phyloP scores from a whole-genome alignment of 2,113 vertebrate species.

The Rallus limicola region DNA sequence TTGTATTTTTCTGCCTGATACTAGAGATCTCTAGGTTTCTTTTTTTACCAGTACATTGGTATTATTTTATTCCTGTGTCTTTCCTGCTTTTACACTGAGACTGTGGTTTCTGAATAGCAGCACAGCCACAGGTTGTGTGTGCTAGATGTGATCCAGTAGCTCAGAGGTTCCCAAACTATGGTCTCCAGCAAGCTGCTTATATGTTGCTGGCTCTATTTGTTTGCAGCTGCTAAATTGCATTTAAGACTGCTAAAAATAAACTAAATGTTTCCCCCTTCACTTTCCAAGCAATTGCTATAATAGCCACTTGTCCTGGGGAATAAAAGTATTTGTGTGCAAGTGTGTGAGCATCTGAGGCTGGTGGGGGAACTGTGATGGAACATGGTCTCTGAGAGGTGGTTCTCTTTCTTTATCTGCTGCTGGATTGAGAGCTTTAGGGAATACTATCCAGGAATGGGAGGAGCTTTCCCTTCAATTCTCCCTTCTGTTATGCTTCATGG shows the following conservation, averaged over 20 bases:
- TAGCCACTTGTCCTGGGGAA: neutral
- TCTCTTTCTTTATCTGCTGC: neutral
- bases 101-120: neutral
- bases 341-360: neutral
- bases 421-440: neutral
- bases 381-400: neutral
- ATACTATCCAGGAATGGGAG: neutral
- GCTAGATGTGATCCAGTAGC: neutral
- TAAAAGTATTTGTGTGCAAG: neutral
- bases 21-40: neutral
- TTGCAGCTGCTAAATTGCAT: constrained; percentile 38
- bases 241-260: neutral
- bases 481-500: neutral
- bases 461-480: neutral
- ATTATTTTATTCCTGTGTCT: neutral
- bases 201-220: neutral
- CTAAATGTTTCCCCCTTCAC: neutral
- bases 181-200: neutral
- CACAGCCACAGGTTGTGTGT: neutral
- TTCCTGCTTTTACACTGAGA: neutral
- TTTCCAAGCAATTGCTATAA: neutral
- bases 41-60: neutral
- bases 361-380: neutral
- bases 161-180: neutral
- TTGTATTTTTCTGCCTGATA: neutral